These are phyloP conservation scores for Beris chalybata DNA, from an alignment of 2,888 invertebrate species.

Conservation along the genomic window DNA sequence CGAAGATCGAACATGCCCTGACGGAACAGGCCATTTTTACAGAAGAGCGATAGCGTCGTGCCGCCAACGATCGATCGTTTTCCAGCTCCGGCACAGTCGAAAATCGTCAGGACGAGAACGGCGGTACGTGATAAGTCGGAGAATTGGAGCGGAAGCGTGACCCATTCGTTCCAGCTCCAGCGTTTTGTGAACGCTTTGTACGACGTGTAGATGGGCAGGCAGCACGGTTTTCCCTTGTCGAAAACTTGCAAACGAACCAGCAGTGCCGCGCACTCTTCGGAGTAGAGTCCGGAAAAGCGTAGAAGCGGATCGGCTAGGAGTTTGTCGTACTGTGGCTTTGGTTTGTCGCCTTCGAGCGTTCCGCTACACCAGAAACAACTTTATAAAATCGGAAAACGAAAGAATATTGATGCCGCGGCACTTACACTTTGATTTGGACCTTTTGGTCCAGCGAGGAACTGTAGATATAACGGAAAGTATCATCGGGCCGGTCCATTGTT, in stretches of 20 bases:
- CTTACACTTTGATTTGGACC: slow-evolving; percentile 91
- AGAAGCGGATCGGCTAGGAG: slow-evolving; percentile 85
- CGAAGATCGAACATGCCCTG: slow-evolving; percentile 79
- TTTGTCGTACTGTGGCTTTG: slow-evolving; percentile 85
- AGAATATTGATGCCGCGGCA: slow-evolving; percentile 40
- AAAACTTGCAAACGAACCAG: slow-evolving; percentile 85
- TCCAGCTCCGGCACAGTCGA: slow-evolving; percentile 87
- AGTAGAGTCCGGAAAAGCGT: slow-evolving; percentile 86
- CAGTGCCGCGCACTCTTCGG: slow-evolving; percentile 82
- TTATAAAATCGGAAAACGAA: slow-evolving; percentile 20
- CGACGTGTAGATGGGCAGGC: slow-evolving; percentile 83
- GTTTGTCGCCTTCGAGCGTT: slow-evolving; percentile 86
- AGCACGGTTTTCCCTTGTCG: slow-evolving; percentile 78
- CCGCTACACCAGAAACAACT: slow-evolving; percentile 63
- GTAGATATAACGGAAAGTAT: slow-evolving; percentile 84
- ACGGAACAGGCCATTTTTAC: slow-evolving; percentile 89
- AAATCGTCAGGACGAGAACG: slow-evolving; percentile 83
- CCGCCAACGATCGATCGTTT: slow-evolving; percentile 86
- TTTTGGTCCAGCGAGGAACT: slow-evolving; percentile 87
- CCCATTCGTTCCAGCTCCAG: slow-evolving; percentile 99
- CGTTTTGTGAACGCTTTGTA: slow-evolving; percentile 90
- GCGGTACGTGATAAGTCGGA: slow-evolving; percentile 89
- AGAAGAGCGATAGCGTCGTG: slow-evolving; percentile 90
- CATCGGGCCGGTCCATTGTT: slow-evolving; percentile 71
- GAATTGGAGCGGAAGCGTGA: slow-evolving; percentile 85